Conservation (phyloP, 2,113 vertebrate genomes). For the Daphoenositta chrysoptera region DNA sequence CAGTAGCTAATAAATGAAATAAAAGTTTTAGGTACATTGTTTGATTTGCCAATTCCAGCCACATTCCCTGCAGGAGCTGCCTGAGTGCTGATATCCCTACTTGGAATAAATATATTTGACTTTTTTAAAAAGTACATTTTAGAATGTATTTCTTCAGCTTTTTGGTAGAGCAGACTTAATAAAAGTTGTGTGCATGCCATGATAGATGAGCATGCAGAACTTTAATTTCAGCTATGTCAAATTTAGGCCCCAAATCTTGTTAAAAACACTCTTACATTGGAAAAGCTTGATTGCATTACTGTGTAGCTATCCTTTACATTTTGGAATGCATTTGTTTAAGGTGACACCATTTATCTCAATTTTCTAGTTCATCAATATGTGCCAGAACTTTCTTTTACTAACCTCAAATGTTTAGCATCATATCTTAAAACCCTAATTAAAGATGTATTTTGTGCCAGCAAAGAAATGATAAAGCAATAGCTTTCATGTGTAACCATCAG, state of each 20-base stretch:
- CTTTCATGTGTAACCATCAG: not conserved
- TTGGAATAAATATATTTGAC: not conserved
- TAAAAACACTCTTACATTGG: slow-evolving; percentile 16
- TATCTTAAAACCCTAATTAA: not conserved
- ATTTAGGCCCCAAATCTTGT: slow-evolving; percentile 13
- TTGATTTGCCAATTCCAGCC: not conserved
- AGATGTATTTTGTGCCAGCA: not conserved
- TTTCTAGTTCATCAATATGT: not conserved
- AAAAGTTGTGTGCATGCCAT: not conserved
- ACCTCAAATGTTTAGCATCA: not conserved
- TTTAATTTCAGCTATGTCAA: slow-evolving; percentile 33
- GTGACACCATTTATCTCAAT: slow-evolving; percentile 16
- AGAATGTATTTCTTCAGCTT: not conserved
- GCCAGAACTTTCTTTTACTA: not conserved
- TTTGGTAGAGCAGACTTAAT: not conserved
- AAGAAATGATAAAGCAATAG: not conserved
- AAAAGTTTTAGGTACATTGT: not conserved
- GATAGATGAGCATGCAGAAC: not conserved
- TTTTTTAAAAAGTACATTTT: not conserved
- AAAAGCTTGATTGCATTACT: slow-evolving; percentile 2
- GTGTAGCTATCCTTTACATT: not conserved
- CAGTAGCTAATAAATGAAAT: not conserved
- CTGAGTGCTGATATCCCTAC: not conserved
- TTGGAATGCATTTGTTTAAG: not conserved
- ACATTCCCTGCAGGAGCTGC: not conserved